Evolutionary conservation across 2,888 invertebrate species (phyloP), one percentile per base, ranked within the genome.

Genomic region (Lasioglossum marginatum): DNA sequence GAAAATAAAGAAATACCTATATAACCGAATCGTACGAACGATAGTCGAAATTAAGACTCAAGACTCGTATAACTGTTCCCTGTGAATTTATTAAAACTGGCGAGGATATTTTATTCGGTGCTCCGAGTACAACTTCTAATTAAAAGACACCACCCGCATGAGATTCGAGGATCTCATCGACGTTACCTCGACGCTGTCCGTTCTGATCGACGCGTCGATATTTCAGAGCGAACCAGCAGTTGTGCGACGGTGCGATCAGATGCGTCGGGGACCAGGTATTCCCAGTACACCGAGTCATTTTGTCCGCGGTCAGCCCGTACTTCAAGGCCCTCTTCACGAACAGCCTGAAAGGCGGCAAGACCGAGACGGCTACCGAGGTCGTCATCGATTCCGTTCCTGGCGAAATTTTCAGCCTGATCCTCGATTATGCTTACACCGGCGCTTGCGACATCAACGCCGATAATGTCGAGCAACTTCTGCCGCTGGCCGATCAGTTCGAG

Each of bases 341-440:
- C 94, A 97, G 97, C 23, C 95, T 97, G 87, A 96, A 96, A 91
- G 96, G 96, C 91, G 96, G 96, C 78, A 96, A 96, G 90, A 96
- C 96, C 76, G 97, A 97, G 92, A 96, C 96, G 92, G 96, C 96
- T 89, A 96, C 95, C 2, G 96, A 97, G 94, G 96, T 97, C 88
- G 96, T 95, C 90, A 96, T 97, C 57, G 96, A 96, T 90, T 91
- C 91, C 75, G 96, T 97, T 60, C 96, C 97, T 2, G 96, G 96
- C 83, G 95, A 96, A 85, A 96, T 96, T 92, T 97, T 98, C 95
- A 95, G 96, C 80, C 95, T 96, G 66, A 96, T 98, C 83, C 96
- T 98, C 79, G 97, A 97, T 92, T 98, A 97, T 93, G 97, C 97
- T 0, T 98, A 98, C 93, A 97, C 97, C 5, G 97, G 97, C 66